These are phyloP conservation scores for Antrozous pallidus DNA, from an alignment of 2,797 vertebrate species.

Conservation along the genomic window DNA sequence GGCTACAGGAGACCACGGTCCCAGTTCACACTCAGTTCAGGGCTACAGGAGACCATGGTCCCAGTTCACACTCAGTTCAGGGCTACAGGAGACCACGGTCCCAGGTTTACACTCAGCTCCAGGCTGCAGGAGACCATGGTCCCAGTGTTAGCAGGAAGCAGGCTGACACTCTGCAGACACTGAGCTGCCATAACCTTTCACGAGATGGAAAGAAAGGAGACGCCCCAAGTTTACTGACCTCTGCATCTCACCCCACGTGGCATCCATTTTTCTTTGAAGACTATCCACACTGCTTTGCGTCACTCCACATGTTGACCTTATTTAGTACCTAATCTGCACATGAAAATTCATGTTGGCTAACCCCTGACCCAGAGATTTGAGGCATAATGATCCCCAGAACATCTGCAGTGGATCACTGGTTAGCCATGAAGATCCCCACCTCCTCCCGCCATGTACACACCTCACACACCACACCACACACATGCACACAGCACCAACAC, in stretches of 20 bases:
- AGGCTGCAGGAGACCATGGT: not conserved
- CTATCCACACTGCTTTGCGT: not conserved
- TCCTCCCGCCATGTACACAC: not conserved
- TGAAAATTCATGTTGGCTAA: not conserved
- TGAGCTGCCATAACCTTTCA: not conserved
- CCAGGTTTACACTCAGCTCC: not conserved
- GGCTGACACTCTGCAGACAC: not conserved
- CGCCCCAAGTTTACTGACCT: not conserved
- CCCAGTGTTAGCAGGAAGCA: not conserved
- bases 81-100: not conserved
- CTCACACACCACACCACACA: not conserved
- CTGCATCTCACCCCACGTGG: not conserved
- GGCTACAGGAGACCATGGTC: not conserved
- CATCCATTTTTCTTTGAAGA: not conserved
- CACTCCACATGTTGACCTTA: not conserved
- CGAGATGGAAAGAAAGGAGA: not conserved
- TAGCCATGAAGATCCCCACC: not conserved
- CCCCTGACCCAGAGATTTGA: not conserved
- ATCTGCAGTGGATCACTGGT: not conserved
- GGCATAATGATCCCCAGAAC: not conserved
- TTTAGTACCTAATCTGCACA: not conserved
- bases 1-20: not conserved
- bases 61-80: not conserved
- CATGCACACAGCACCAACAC: not conserved
- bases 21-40: not conserved